Conservation (phyloP, 2,797 vertebrate species). For the Tadarida brasiliensis region DNA sequence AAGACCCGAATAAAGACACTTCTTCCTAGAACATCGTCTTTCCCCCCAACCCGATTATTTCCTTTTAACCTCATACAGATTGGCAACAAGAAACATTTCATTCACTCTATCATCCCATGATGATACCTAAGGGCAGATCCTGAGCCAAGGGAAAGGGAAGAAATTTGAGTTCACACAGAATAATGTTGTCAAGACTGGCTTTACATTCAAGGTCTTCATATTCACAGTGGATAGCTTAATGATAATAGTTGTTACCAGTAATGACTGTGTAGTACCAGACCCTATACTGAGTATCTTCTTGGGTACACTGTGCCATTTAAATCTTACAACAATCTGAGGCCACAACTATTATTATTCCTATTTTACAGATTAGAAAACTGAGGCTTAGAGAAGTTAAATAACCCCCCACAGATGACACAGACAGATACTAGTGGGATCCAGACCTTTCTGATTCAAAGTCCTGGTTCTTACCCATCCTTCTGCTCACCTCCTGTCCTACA, state of each 20-base stretch:
- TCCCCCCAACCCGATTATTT: background rate
- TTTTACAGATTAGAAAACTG: conserved; percentile 13
- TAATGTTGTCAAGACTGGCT: background rate
- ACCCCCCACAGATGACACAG: background rate
- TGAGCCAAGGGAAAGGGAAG: background rate
- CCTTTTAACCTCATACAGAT: background rate
- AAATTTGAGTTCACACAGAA: background rate
- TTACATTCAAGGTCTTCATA: conserved; percentile 3
- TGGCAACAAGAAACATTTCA: background rate
- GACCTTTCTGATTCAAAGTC: background rate
- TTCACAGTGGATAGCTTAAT: background rate
- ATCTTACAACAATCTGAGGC: background rate
- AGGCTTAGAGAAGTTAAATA: background rate
- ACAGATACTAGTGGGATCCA: background rate
- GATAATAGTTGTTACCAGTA: background rate
- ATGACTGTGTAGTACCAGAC: background rate
- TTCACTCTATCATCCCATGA: background rate
- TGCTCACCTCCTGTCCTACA: background rate
- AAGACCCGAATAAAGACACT: background rate
- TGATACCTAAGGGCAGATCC: background rate
- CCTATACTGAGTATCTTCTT: background rate
- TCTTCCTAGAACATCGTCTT: background rate
- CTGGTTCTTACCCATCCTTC: background rate
- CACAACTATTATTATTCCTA: background rate
- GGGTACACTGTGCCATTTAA: background rate